Base-by-base conservation (phyloP, 2,113 vertebrate species). In the Nerophis ophidion region DNA sequence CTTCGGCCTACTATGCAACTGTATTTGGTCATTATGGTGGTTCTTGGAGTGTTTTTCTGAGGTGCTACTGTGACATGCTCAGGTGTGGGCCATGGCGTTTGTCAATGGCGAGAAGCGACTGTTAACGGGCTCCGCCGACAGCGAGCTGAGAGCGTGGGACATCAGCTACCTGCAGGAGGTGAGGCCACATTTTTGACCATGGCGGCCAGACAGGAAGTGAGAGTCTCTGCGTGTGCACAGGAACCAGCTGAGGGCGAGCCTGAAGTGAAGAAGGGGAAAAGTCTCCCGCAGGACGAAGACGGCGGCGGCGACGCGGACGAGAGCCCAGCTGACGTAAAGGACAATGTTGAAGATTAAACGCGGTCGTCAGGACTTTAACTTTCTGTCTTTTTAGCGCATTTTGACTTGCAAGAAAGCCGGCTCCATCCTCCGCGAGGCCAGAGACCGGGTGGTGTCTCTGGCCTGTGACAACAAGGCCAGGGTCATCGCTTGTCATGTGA, bases 51-150 rank as follows among this genome's bases (percentile, higher is more conserved):
- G 26, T 26, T 26, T 26, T 26, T 26, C 26, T 26, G 26, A 26
- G 26, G 26, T 26, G 26, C 2, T 4, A 26, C 26, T 55, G 36
- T 36, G 36, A 1, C 36, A 4, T 40, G 1, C 13, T n/a, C 59
- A 99, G 97, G 94, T 99, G 12, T 99, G 97, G 97, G 92, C 92
- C 0, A 87, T 98, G 88, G 89, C 81, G 60, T 81, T 98, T 75
- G 65, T 97, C 47, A 92, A 94, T 0, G 69, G 89, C 72, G 92
- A 95, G 79, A 92, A 77, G 47, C 80, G 93, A 54, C 85, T 99
- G 68, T 67, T 99, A 44, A 98, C 95, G 0, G 96, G 97, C 10
- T 91, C 93, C 0, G 90, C 91, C 1, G 97, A 99, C 91, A 98
- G 95, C 59, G 96, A 99, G 57, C 93, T 99, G 8, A 84, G 97